A percentile compares a stretch with the other conserved stretches of the same genome.
Evolutionary conservation across 1,140 invertebrate genomes (phyloP).

Genomic region (Steinernema feltiae): DNA sequence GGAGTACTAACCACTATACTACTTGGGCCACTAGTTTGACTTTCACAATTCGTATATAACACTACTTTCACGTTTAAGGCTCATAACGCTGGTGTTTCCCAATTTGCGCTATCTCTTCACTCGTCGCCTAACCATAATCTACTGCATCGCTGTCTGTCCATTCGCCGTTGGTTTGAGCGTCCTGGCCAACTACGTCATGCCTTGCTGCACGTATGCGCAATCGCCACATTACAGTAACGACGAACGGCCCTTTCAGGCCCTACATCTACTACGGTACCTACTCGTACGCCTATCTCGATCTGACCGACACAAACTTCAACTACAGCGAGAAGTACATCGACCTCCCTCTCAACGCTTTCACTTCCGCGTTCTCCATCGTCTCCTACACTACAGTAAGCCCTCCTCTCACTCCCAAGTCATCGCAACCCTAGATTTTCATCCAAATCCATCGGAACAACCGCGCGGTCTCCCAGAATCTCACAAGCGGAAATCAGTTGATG

Average conservation of each 20-base stretch:
- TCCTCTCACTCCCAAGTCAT: background rate
- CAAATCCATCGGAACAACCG: background rate
- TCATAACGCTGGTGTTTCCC: background rate
- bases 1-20: background rate
- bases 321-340: conserved; percentile 9
- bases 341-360: background rate
- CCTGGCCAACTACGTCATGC: background rate
- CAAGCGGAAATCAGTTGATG: background rate
- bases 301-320: background rate
- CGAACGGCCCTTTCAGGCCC: background rate
- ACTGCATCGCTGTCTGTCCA: background rate
- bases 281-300: conserved; percentile 1
- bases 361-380: background rate
- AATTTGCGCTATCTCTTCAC: background rate
- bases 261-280: conserved; percentile 7
- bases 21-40: background rate
- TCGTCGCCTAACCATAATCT: background rate
- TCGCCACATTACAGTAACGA: background rate
- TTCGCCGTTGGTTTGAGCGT: background rate
- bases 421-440: background rate
- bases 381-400: background rate
- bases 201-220: conserved; percentile 6
- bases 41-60: background rate
- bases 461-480: background rate
- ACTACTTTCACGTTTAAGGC: background rate